Base-by-base conservation (phyloP, 2,888 invertebrate species). In the Nematopogon swammerdamellus region DNA sequence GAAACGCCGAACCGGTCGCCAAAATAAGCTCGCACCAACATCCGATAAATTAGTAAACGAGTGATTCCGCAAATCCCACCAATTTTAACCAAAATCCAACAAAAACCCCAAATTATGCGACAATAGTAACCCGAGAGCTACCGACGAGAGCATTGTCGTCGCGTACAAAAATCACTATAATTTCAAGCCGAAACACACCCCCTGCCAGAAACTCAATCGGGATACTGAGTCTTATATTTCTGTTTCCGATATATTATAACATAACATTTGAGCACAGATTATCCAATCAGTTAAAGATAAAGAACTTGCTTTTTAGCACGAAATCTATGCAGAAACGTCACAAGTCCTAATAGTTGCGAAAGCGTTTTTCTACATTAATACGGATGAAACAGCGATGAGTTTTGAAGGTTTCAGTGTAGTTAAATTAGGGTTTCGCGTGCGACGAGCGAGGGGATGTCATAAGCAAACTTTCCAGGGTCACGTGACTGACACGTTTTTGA, bases 211-310 rank as follows among this genome's bases (percentile, higher is more conserved):
- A 74, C 74, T 71, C 70, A 75, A 77, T 76, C 76, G 77, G 70
- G 62, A 71, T 63, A 61, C 65, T 56, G 67, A 65, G 65, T 66
- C 70, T 70, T 69, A 69, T 65, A 70, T 71, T 75, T 75, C 75
- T 72, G 75, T 74, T 77, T 77, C 75, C 77, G 77, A 77, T 77
- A 76, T 73, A 69, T 64, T 68, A 72, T 71, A 69, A 68, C 70
- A 70, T 74, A 71, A 61, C 75, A 64, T 76, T 77, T 76, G 76
- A 77, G 67, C 67, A 75, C 72, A 77, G 77, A 79, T 79, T 79
- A 79, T 75, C 77, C 77, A 79, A 79, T 79, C 79, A 77, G 79
- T 75, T 75, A 77, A 36, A 76, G 77, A 77, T 77, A 79, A 76
- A 74, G 69, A 72, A 72, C 72, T 75, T 74, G 74, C 72, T 76